Evolutionary conservation across 1,140 invertebrate species (phyloP).

Genomic region (Chrysomallon squamiferum): DNA sequence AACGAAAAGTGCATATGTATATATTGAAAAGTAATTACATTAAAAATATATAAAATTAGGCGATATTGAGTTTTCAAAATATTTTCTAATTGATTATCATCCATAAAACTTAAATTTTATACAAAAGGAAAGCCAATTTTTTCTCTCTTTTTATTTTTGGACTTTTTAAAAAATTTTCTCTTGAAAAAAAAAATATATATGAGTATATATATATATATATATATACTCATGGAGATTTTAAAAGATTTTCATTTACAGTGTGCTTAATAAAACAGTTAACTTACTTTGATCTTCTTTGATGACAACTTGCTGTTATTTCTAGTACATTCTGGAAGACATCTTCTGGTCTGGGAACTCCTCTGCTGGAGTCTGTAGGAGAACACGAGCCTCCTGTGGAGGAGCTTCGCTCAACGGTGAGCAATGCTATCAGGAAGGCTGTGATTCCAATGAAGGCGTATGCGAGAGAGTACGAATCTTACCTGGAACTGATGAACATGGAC

Average conservation of each 20-base stretch:
- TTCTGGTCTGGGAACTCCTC: conserved; percentile 73
- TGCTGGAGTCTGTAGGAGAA: conserved; percentile 74
- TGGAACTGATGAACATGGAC: conserved; percentile 62
- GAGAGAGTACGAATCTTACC: conserved; percentile 59
- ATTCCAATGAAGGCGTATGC: conserved; percentile 71
- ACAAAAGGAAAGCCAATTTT: too few relatives aligned
- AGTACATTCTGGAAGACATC: conserved; percentile 72
- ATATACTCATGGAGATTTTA: too few relatives aligned
- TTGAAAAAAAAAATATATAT: too few relatives aligned
- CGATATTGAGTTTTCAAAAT: neutral
- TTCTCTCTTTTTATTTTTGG: too few relatives aligned
- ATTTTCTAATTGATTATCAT: neutral
- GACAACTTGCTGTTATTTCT: conserved; percentile 24
- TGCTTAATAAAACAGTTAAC: too few relatives aligned
- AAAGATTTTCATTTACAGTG: too few relatives aligned
- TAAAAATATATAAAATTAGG: neutral
- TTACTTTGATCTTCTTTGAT: too few relatives aligned
- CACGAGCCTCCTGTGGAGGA: conserved; percentile 70
- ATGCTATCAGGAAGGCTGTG: conserved; percentile 70
- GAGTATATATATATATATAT: too few relatives aligned
- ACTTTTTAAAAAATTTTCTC: too few relatives aligned
- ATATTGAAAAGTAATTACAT: neutral
- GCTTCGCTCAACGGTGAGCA: conserved; percentile 49
- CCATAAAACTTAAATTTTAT: too few relatives aligned
- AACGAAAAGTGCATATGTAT: neutral